Base-by-base conservation (phyloP, 1,140 invertebrate genomes). In the Camponotus pennsylvanicus region DNA sequence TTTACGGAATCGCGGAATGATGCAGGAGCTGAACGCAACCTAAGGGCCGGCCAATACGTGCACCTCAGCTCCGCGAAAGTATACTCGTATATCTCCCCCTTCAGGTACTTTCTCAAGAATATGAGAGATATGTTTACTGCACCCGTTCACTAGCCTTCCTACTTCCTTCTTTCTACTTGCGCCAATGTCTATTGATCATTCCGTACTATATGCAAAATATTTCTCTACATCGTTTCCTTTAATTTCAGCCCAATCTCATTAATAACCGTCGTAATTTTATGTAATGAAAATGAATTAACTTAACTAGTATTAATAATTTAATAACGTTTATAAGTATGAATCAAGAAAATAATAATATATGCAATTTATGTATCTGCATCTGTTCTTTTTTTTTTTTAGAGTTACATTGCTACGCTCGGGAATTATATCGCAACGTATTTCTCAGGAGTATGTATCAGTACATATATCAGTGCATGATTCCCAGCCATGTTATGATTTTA, bases 121-220 rank as follows among this genome's bases (percentile, higher is more conserved):
- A 88, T 89, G 88, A 89, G 75, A 75, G 69, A 91, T 80, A 80
- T 87, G 89, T 90, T 91, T 91, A 90, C 89, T 64, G 27, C 27
- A 82, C 4, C n/a, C 59, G 18, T 32, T 66, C 45, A 52, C 9
- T 55, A 32, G 64, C 13, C 37, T 34, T 40, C 67, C 40, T 15
- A 42, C 57, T 76, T 63, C 15, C 52, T n/a, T 4, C 6, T 42
- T 42, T 13, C 66, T 27, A 27, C 37, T 63, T 13, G 7, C 34
- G 11, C 15, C 18, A 11, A 45, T 73, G 73, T 45, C 86, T 57
- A 85, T 89, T 73, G 73, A 89, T 85, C 73, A 87, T 87, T 75
- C 49, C 71, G 13, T 59, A 8, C 15, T 13, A 18, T 18, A 9
- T 18, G 52, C 32, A 78, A 57, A 27, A 11, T 45, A 18, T 34